Evolutionary conservation across 2,888 invertebrate genomes (phyloP), one percentile per base, ranked within the genome.

Genomic region (Amiota mariae): DNA sequence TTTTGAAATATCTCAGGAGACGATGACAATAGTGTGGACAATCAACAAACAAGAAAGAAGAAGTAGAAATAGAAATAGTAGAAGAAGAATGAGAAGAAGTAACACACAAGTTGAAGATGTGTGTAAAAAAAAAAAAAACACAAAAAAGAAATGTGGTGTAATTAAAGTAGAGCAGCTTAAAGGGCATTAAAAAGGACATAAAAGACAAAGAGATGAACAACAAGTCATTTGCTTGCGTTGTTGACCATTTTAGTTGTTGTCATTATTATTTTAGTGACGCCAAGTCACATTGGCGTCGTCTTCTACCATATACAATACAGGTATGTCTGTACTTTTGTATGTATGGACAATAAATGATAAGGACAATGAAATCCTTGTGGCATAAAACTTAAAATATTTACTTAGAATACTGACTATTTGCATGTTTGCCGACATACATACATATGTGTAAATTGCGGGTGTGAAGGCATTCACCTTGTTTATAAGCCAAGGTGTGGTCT

Each of bases 301-400:
- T 87, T 85, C 76, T 72, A 78, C 77, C 11, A 49, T 67, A 75
- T 80, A 78, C n/a, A n/a, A n/a, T 77, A 73, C 76, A 76, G 77
- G 80, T 80, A 57, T 76, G 75, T 77, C 66, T 70, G 75, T 72
- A 68, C 70, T 64, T 56, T 71, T 12, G 51, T 66, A 78, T 82
- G 79, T 79, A 73, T 79, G n/a, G n/a, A n/a, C n/a, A n/a, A 78
- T 78, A 77, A 78, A 80, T 85, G 87, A 87, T 88, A 88, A 87
- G 83, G 86, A 87, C 88, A 88, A 88, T 88, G 86, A 87, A 88
- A 87, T 88, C 86, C 88, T 88, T 88, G 82, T 79, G 83, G 81
- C 76, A 75, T 73, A 79, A 76, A 68, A 80, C 78, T 82, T 80
- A 82, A 84, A 86, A 82, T 88, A 86, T 87, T 87, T 85, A 80